phyloP scores from a whole-genome alignment of 2,113 vertebrate species.

The Ceyx cyanopectus region DNA sequence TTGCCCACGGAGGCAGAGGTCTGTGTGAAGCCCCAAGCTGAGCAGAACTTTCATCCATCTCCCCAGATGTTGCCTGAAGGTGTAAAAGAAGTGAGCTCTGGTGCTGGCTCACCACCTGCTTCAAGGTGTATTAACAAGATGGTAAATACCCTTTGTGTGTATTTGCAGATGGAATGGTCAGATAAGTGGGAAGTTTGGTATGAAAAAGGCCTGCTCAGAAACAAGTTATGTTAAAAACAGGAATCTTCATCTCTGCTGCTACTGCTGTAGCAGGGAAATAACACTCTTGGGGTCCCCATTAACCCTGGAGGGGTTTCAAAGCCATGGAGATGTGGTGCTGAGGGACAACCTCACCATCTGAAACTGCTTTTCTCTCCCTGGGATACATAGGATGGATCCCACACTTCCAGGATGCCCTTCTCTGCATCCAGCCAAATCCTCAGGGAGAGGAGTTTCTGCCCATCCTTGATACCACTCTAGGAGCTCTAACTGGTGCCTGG shows the following conservation, averaged over 20 bases:
- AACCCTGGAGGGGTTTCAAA: too few relatives aligned
- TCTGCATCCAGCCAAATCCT: background rate
- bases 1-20: background rate
- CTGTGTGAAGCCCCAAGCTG: background rate
- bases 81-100: slow-evolving; percentile 31
- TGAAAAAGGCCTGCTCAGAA: slow-evolving; percentile 5
- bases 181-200: slow-evolving; percentile 46
- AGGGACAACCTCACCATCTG: background rate
- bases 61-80: slow-evolving; percentile 6
- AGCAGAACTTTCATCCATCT: slow-evolving; percentile 13
- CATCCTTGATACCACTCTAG: background rate
- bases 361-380: background rate
- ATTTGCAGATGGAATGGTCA: slow-evolving; percentile 36
- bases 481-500: background rate
- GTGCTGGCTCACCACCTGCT: slow-evolving; percentile 23
- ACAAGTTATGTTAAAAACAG: background rate
- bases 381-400: background rate
- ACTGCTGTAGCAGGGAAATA: background rate
- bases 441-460: background rate
- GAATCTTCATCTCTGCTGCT: background rate
- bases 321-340: background rate
- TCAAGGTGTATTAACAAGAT: slow-evolving; percentile 4
- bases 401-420: background rate
- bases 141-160: background rate
- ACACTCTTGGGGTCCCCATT: background rate